These are phyloP conservation scores for Toxostoma redivivum DNA, from an alignment of 2,113 vertebrate genomes.

Conservation along the genomic window DNA sequence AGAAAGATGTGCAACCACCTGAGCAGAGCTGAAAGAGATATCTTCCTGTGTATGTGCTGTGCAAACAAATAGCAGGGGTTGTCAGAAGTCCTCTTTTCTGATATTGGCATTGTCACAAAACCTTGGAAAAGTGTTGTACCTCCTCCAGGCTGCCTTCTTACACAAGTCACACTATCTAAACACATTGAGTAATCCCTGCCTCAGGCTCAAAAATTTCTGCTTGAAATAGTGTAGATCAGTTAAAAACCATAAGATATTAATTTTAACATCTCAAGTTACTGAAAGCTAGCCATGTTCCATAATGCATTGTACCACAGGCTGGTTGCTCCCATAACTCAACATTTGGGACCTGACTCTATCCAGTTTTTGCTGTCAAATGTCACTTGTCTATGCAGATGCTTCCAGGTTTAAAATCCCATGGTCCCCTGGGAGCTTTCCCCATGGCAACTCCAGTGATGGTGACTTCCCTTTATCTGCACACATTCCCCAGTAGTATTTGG, in stretches of 20 bases:
- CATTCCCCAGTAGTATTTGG: background rate
- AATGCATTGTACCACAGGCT: background rate
- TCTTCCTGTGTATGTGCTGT: background rate
- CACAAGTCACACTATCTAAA: background rate
- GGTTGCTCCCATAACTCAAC: background rate
- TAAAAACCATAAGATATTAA: background rate
- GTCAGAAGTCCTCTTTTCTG: background rate
- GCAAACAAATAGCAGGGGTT: background rate
- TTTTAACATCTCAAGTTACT: background rate
- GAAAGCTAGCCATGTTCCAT: background rate
- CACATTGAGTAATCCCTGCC: background rate
- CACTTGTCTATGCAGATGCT: background rate
- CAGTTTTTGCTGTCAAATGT: background rate
- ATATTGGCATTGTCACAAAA: background rate
- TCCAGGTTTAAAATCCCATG: background rate
- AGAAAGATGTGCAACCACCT: background rate
- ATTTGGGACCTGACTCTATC: background rate
- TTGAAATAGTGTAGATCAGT: background rate
- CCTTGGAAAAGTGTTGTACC: background rate
- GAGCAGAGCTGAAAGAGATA: background rate
- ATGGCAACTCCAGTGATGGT: background rate
- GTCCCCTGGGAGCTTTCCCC: background rate
- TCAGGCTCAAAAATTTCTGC: background rate
- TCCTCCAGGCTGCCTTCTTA: background rate
- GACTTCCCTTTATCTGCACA: background rate